Evolutionary conservation across 2,888 invertebrate species (phyloP).

Genomic region (Chelonus formosanus): DNA sequence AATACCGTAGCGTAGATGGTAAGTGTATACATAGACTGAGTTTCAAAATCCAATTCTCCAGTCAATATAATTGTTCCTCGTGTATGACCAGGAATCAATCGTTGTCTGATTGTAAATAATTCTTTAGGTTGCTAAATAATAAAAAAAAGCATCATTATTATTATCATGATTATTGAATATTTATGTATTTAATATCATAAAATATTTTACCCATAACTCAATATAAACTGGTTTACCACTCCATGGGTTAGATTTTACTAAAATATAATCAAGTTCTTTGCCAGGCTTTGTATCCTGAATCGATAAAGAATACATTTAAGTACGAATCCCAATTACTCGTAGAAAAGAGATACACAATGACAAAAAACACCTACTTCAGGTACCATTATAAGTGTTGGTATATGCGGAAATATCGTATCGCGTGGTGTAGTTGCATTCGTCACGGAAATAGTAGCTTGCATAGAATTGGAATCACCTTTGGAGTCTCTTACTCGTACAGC

Average conservation of each 20-base stretch:
- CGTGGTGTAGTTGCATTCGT: constrained; percentile 87
- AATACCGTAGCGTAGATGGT: constrained; percentile 89
- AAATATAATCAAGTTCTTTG: constrained; percentile 82
- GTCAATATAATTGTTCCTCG: constrained; percentile 82
- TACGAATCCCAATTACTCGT: constrained; percentile 1
- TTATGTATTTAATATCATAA: neutral
- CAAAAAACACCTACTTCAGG: constrained; percentile 72
- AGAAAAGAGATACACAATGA: constrained; percentile 6
- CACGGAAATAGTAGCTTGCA: constrained; percentile 82
- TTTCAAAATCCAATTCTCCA: constrained; percentile 87
- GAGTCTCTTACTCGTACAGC: constrained; percentile 77
- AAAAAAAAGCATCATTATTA: too few relatives aligned
- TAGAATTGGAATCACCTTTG: constrained; percentile 78
- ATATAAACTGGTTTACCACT: constrained; percentile 81
- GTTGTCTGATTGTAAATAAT: constrained; percentile 81
- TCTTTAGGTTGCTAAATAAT: constrained; percentile 61
- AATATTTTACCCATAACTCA: constrained; percentile 78
- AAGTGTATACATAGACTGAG: constrained; percentile 85
- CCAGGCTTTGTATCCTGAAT: constrained; percentile 79
- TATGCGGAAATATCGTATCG: constrained; percentile 83
- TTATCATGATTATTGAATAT: neutral
- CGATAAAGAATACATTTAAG: constrained; percentile 26
- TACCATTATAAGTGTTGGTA: constrained; percentile 78
- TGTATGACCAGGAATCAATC: constrained; percentile 78
- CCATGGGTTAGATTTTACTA: constrained; percentile 81